Conservation (phyloP, 2,797 vertebrate species). For the Dicrostonyx torquatus region DNA sequence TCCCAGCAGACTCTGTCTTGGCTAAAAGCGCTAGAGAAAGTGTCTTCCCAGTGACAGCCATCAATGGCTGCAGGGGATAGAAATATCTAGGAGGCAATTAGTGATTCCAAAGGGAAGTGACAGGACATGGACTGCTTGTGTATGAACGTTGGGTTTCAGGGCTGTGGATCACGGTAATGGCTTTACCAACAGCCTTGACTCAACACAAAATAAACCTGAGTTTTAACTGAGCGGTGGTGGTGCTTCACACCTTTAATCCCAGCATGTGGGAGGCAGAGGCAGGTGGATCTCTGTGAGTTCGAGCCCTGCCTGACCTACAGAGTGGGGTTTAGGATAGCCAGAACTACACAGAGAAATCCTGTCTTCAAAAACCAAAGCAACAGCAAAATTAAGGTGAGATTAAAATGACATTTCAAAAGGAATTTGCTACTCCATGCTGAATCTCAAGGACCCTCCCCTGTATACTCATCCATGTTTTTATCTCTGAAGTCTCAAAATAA, state of each 20-base stretch:
- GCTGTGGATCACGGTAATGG: neutral
- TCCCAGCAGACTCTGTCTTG: conserved; percentile 7
- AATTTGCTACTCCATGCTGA: neutral
- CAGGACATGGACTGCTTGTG: conserved; percentile 1
- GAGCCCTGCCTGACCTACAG: neutral
- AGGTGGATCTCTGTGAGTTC: neutral
- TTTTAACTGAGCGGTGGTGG: neutral
- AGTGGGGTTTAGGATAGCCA: neutral
- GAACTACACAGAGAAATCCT: neutral
- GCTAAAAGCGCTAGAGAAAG: conserved; percentile 41
- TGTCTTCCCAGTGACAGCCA: conserved; percentile 55
- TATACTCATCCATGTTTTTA: neutral
- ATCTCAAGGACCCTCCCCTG: neutral
- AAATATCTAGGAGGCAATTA: conserved; percentile 71
- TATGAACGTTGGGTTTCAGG: neutral
- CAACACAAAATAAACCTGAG: conserved; percentile 10
- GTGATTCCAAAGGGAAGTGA: conserved; percentile 62
- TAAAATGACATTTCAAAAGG: conserved; percentile 30
- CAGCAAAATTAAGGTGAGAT: conserved; percentile 38
- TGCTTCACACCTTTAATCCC: neutral
- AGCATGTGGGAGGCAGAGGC: neutral
- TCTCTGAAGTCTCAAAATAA: neutral
- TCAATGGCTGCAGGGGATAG: conserved; percentile 44
- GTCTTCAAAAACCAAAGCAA: neutral
- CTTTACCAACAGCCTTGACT: neutral